A percentile compares a stretch with the other conserved stretches of the same genome.
phyloP scores from a whole-genome alignment of 2,888 invertebrate genomes.

The Scaptomyza parva region DNA sequence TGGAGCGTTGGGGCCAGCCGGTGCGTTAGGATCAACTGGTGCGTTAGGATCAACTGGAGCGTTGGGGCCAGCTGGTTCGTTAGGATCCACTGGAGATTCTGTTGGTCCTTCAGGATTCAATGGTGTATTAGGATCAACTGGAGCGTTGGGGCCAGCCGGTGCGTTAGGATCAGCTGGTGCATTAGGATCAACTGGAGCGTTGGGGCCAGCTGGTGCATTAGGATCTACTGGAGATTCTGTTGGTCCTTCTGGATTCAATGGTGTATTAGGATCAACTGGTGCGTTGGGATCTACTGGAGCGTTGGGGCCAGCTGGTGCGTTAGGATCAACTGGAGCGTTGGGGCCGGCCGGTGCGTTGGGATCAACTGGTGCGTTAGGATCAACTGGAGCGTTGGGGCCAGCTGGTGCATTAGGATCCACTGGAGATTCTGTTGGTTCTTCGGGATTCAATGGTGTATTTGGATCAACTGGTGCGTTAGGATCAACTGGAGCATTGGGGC shows the following conservation, averaged over 20 bases:
- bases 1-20: not conserved
- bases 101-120: not conserved
- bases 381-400: conserved; percentile 21
- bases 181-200: not conserved
- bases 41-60: not conserved
- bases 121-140: not conserved
- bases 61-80: not conserved
- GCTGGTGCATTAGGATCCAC: conserved; percentile 15
- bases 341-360: conserved; percentile 30
- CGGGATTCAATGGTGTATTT: conserved; percentile 9
- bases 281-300: conserved; percentile 11
- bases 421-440: too few species aligned
- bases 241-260: not conserved
- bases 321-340: conserved; percentile 15
- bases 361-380: conserved; percentile 1
- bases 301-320: conserved; percentile 20
- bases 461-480: conserved; percentile 14
- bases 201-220: conserved; percentile 18
- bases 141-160: not conserved
- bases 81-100: not conserved
- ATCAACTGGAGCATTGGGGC: conserved; percentile 27
- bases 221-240: not conserved
- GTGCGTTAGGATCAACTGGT: not conserved
- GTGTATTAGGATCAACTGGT: not conserved
- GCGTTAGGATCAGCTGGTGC: not conserved